Conservation (phyloP, 30 jellyfish, hydroid and myxozoan genomes). For the Hydractinia echinata region DNA sequence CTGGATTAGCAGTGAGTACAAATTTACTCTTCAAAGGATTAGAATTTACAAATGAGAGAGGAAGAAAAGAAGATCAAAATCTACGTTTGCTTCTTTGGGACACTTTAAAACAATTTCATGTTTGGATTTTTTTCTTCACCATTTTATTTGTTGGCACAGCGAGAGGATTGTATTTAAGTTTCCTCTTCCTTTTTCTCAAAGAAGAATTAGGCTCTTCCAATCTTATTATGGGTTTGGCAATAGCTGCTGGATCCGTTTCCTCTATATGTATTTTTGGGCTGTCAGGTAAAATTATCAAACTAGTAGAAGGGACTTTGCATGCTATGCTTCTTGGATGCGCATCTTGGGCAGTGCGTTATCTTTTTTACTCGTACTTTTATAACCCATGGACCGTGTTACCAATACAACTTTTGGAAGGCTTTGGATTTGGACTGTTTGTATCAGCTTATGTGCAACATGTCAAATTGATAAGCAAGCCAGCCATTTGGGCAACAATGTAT, state of each 20-base stretch:
- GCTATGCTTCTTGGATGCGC: slow-evolving; percentile 41
- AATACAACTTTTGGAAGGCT: slow-evolving; percentile 58
- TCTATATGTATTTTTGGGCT: slow-evolving; percentile 56
- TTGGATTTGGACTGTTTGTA: slow-evolving; percentile 65
- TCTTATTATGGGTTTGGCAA: slow-evolving; percentile 63
- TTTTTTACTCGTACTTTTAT: slow-evolving; percentile 39
- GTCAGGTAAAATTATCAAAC: slow-evolving; percentile 36
- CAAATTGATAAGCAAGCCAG: slow-evolving; percentile 36
- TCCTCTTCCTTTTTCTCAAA: slow-evolving; percentile 47
- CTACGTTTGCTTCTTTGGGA: slow-evolving; percentile 17
- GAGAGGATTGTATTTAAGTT: slow-evolving; percentile 54
- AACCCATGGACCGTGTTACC: slow-evolving; percentile 64
- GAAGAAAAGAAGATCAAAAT: not conserved
- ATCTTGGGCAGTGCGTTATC: slow-evolving; percentile 39
- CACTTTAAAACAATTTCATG: slow-evolving; percentile 46
- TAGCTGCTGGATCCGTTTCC: slow-evolving; percentile 61
- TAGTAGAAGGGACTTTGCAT: slow-evolving; percentile 45
- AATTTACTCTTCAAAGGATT: slow-evolving; percentile 1
- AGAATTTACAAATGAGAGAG: not conserved
- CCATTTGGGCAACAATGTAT: slow-evolving; percentile 51
- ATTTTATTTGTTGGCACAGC: slow-evolving; percentile 55
- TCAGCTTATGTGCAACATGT: slow-evolving; percentile 61
- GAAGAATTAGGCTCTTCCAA: slow-evolving; percentile 29
- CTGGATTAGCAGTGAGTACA: not conserved
- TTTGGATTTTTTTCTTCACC: slow-evolving; percentile 47